A percentile compares a stretch with the other conserved stretches of the same genome.
Evolutionary conservation across 2,797 vertebrate genomes (phyloP).

Genomic region (Sphenodon punctatus): DNA sequence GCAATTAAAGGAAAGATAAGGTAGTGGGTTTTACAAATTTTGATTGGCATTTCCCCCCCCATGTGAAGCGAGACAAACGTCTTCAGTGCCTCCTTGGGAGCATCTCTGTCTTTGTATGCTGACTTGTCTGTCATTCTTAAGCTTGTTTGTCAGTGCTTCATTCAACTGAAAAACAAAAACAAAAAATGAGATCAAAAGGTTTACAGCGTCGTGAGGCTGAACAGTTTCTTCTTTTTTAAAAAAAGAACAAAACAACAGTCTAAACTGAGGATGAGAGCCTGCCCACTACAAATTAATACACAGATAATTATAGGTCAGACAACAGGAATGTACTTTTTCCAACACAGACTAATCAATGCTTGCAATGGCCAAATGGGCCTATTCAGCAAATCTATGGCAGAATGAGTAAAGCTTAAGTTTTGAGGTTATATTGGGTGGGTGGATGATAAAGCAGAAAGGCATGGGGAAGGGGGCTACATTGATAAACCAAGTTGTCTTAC

Average conservation of each 20-base stretch:
- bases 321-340: neutral
- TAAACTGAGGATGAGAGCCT: neutral
- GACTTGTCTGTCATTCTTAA: neutral
- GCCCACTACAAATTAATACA: neutral
- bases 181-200: neutral
- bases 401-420: neutral
- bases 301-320: neutral
- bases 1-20: too few relatives aligned
- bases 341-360: neutral
- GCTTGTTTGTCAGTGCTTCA: neutral
- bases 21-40: too few relatives aligned
- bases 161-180: neutral
- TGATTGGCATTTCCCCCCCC: too few relatives aligned
- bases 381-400: neutral
- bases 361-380: neutral
- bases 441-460: neutral
- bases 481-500: neutral
- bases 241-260: neutral
- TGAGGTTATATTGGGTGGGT: neutral
- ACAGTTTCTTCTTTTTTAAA: neutral
- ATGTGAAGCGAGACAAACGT: too few relatives aligned
- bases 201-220: neutral
- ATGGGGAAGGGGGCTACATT: neutral
- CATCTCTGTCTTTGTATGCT: too few relatives aligned
- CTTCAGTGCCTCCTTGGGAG: too few relatives aligned